These are phyloP conservation scores for Calameuta filiformis DNA, from an alignment of 2,888 invertebrate species.

Conservation along the genomic window DNA sequence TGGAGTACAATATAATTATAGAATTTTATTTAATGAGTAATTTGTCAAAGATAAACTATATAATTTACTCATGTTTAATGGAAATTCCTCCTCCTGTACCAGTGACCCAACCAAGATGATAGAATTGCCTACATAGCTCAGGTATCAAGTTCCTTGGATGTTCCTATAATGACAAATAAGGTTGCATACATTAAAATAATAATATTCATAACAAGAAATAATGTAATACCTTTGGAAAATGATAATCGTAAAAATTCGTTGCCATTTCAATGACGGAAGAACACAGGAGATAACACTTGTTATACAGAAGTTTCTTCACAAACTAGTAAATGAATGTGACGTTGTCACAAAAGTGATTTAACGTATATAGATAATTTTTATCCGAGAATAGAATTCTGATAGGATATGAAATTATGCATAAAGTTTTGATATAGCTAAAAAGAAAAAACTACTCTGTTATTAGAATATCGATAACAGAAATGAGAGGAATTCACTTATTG, in stretches of 20 bases:
- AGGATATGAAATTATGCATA: neutral
- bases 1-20: constrained; percentile 6
- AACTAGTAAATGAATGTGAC: neutral
- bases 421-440: neutral
- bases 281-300: neutral
- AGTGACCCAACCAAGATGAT: constrained; percentile 94
- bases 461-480: constrained; percentile 1
- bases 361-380: neutral
- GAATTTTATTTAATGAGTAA: constrained; percentile 2
- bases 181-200: neutral
- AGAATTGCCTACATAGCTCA: constrained; percentile 89
- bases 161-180: constrained; percentile 66
- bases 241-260: constrained; percentile 26
- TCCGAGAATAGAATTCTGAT: neutral
- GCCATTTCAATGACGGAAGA: constrained; percentile 1
- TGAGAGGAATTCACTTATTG: constrained; percentile 25
- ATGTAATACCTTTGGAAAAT: constrained; percentile 26
- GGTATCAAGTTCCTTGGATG: constrained; percentile 90
- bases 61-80: constrained; percentile 81
- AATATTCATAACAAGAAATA: neutral
- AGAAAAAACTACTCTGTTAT: neutral
- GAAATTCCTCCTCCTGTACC: constrained; percentile 97
- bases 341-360: neutral
- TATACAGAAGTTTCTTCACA: neutral
- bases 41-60: constrained; percentile 9